A percentile compares a stretch with the other conserved stretches of the same genome.
Evolutionary conservation across 2,113 vertebrate species (phyloP).

Genomic region (Leiothrix lutea): DNA sequence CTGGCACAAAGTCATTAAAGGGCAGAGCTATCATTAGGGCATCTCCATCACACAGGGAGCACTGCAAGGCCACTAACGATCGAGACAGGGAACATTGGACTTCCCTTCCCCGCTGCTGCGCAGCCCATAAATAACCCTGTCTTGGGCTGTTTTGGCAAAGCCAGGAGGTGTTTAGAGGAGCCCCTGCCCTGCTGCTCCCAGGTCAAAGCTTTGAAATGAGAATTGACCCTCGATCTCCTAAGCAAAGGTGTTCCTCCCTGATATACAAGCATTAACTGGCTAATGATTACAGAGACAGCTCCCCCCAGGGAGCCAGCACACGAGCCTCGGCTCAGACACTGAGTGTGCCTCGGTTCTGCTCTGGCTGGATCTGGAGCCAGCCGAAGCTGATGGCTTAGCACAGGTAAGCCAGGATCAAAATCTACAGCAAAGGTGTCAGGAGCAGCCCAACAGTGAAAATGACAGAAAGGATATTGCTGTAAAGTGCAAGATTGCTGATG

Average conservation of each 20-base stretch:
- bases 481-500: neutral
- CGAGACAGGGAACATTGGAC: slow-evolving; percentile 22
- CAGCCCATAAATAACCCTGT: neutral
- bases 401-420: neutral
- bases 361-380: neutral
- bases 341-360: neutral
- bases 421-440: fast-evolving
- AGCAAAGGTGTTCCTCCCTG: slow-evolving; percentile 2
- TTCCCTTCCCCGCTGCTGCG: neutral
- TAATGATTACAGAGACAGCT: slow-evolving; percentile 33
- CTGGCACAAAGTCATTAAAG: slow-evolving; percentile 43
- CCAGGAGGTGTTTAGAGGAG: neutral
- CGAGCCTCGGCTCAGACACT: neutral
- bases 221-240: neutral
- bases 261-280: neutral
- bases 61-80: slow-evolving; percentile 43
- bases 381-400: neutral
- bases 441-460: neutral
- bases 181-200: neutral
- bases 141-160: neutral
- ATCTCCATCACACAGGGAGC: slow-evolving; percentile 41
- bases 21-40: slow-evolving; percentile 27
- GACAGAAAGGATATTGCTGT: neutral
- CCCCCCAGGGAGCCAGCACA: neutral
- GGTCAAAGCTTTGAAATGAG: neutral